Evolutionary conservation across 2,797 vertebrate species (phyloP).

Genomic region (Pantherophis vulpinus): DNA sequence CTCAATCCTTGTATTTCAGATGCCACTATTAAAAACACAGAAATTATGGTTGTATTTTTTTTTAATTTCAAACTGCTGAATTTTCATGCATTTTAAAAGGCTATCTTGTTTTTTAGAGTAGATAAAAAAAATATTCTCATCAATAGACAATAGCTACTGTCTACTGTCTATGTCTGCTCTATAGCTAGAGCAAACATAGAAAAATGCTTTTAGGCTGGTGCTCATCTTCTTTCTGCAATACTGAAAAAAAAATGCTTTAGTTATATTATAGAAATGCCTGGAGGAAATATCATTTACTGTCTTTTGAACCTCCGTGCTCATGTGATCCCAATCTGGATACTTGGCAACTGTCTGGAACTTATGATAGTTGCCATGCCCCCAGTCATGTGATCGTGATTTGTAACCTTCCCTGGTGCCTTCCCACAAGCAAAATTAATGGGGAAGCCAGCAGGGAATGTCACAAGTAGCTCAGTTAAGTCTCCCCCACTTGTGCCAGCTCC

Average conservation of each 20-base stretch:
- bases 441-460: background rate
- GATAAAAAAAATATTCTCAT: background rate
- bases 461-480: background rate
- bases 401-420: background rate
- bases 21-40: constrained; percentile 62
- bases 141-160: background rate
- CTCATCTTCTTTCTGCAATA: background rate
- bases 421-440: background rate
- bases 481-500: background rate
- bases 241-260: background rate
- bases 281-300: background rate
- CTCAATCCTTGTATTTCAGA: constrained; percentile 85
- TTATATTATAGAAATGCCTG: background rate
- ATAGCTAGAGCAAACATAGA: background rate
- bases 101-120: constrained; percentile 13
- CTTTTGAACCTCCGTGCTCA: background rate
- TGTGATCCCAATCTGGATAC: background rate
- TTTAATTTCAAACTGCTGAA: background rate
- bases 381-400: background rate
- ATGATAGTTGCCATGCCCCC: background rate
- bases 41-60: background rate
- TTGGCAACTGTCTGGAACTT: background rate
- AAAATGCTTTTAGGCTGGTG: background rate
- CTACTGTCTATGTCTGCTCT: background rate
- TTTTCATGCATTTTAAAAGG: background rate